A percentile compares a stretch with the other conserved stretches of the same genome.
phyloP scores from a whole-genome alignment of 2,113 vertebrate species.

The Willisornis vidua region DNA sequence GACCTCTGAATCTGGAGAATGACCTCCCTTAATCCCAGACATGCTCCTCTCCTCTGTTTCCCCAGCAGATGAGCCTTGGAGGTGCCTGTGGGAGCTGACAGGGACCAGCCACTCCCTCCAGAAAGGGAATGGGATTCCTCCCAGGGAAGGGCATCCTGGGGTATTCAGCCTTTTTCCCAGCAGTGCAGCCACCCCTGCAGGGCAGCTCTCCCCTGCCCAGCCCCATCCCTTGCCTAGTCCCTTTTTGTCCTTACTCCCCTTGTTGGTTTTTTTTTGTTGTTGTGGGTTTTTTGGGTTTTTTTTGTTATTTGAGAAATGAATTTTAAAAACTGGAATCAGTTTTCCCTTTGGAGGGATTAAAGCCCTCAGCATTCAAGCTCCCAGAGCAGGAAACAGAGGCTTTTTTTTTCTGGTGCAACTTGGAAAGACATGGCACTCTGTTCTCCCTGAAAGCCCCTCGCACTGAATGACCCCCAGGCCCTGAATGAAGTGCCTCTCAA shows the following conservation, averaged over 20 bases:
- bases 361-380: conserved; percentile 28
- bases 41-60: conserved; percentile 77
- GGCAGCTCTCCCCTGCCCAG: background rate
- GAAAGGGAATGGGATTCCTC: background rate
- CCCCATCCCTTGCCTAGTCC: background rate
- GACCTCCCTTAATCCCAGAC: conserved; percentile 69
- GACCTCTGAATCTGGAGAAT: conserved; percentile 75
- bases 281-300: background rate
- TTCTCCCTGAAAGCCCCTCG: conserved; percentile 81
- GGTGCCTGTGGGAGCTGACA: conserved; percentile 38
- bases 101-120: background rate
- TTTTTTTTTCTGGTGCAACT: conserved; percentile 38
- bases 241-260: background rate
- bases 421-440: conserved; percentile 76
- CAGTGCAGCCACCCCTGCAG: background rate
- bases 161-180: accelerated
- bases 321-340: conserved; percentile 11
- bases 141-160: background rate
- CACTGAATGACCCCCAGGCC: conserved; percentile 80
- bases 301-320: background rate
- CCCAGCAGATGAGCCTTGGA: conserved; percentile 75
- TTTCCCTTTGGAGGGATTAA: conserved; percentile 58
- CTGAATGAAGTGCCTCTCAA: conserved; percentile 92
- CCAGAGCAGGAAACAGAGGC: conserved; percentile 55
- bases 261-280: background rate